Evolutionary conservation across 2,113 vertebrate genomes (phyloP).

Genomic region (Erinaceus europaeus): DNA sequence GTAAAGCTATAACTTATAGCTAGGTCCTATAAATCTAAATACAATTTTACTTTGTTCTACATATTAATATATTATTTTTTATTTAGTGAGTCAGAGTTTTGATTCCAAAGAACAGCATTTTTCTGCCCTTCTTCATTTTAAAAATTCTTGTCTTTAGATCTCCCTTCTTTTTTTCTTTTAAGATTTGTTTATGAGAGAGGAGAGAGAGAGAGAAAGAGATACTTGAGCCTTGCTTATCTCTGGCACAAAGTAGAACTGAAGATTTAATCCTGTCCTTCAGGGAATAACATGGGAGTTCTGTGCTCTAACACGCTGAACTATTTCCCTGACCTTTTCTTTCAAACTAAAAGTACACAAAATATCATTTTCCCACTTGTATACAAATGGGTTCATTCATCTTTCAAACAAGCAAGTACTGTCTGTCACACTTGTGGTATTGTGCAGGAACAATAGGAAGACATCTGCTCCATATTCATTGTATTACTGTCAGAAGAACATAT

Average conservation of each 20-base stretch:
- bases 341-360: conserved; percentile 17
- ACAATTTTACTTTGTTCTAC: neutral
- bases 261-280: too few species aligned
- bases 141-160: too few species aligned
- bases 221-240: too few species aligned
- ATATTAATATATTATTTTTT: neutral
- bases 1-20: neutral
- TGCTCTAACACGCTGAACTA: too few species aligned
- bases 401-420: neutral
- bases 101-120: too few species aligned
- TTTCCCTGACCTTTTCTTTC: neutral
- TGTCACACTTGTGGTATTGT: neutral
- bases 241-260: too few species aligned
- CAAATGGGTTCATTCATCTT: neutral
- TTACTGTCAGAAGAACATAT: neutral
- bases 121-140: too few species aligned
- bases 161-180: too few species aligned
- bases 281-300: too few species aligned
- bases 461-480: neutral
- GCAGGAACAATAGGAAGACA: neutral
- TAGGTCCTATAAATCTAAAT: conserved; percentile 21
- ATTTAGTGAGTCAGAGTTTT: neutral
- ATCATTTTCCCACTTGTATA: neutral
- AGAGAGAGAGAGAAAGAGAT: too few species aligned
- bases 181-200: too few species aligned